These are phyloP conservation scores for Todiramphus chloris DNA, from an alignment of 2,113 vertebrate species.

Conservation along the genomic window DNA sequence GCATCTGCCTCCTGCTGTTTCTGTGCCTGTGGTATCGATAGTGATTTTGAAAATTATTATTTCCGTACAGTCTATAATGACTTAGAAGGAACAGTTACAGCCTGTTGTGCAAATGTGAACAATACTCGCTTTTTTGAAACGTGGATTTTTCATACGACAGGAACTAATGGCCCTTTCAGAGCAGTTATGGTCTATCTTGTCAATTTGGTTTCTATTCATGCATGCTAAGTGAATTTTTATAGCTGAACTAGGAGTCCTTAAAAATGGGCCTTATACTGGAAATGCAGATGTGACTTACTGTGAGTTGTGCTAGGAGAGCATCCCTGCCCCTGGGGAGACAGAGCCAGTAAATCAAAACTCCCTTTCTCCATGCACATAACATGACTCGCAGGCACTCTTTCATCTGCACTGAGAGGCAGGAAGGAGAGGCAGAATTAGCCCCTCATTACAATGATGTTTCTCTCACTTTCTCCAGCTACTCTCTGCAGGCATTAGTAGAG, in stretches of 20 bases:
- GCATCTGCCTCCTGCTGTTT: neutral
- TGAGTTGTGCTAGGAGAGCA: conserved; percentile 24
- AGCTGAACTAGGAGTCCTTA: conserved; percentile 51
- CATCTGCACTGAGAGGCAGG: conserved; percentile 25
- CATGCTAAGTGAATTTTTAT: conserved; percentile 62
- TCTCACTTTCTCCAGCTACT: conserved; percentile 32
- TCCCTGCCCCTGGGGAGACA: conserved; percentile 26
- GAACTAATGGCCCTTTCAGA: conserved; percentile 60
- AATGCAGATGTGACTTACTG: conserved; percentile 31
- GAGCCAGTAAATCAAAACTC: conserved; percentile 43
- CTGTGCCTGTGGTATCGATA: conserved; percentile 10
- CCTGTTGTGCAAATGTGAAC: conserved; percentile 44
- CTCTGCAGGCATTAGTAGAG: conserved; percentile 33
- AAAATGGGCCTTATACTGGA: conserved; percentile 57
- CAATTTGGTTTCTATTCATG: conserved; percentile 52
- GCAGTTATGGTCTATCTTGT: conserved; percentile 55
- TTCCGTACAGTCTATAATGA: neutral
- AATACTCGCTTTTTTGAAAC: neutral
- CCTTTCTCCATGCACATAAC: neutral
- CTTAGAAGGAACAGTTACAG: conserved; percentile 28
- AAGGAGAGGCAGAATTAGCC: conserved; percentile 51
- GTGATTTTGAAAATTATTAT: conserved; percentile 19
- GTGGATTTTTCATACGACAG: conserved; percentile 4
- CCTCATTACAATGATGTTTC: conserved; percentile 53
- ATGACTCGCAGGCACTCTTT: conserved; percentile 26